Conservation (phyloP, 1,140 invertebrate species). For the Bilobella aurantiaca region DNA sequence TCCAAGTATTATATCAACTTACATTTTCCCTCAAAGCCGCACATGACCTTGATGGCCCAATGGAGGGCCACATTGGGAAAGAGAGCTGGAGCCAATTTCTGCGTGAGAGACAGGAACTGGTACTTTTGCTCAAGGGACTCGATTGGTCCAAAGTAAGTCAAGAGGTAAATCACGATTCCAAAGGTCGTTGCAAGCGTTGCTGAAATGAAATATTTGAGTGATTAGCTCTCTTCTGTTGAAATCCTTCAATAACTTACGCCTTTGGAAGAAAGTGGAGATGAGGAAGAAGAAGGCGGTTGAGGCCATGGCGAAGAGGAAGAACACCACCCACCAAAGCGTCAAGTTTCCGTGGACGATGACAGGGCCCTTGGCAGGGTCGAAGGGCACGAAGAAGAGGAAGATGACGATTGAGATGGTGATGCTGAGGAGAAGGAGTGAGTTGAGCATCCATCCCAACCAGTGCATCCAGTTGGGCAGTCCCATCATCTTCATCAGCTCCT, state of each 20-base stretch:
- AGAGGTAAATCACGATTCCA: constrained; percentile 23
- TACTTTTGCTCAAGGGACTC: constrained; percentile 9
- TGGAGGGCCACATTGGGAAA: constrained; percentile 25
- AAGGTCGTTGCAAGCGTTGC: constrained; percentile 19
- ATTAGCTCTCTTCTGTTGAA: background rate
- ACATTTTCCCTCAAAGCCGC: constrained; percentile 32
- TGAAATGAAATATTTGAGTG: background rate
- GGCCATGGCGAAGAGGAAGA: constrained; percentile 18
- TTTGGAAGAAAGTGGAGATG: constrained; percentile 20
- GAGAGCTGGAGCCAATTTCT: constrained; percentile 13
- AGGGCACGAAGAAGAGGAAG: constrained; percentile 22
- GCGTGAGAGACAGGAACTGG: background rate
- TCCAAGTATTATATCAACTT: background rate
- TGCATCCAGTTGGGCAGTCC: constrained; percentile 29
- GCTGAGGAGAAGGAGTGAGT: constrained; percentile 25
- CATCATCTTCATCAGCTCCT: constrained; percentile 27
- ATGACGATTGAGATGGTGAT: constrained; percentile 28
- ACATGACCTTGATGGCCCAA: constrained; percentile 24
- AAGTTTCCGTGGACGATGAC: constrained; percentile 25
- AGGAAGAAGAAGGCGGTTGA: constrained; percentile 23
- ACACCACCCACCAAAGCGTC: constrained; percentile 29
- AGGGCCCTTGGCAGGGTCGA: constrained; percentile 20
- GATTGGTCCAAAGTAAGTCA: constrained; percentile 7
- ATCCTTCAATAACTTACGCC: background rate
- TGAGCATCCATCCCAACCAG: constrained; percentile 33